phyloP scores from a whole-genome alignment of 2,888 invertebrate species.

The Limnephilus auricula region DNA sequence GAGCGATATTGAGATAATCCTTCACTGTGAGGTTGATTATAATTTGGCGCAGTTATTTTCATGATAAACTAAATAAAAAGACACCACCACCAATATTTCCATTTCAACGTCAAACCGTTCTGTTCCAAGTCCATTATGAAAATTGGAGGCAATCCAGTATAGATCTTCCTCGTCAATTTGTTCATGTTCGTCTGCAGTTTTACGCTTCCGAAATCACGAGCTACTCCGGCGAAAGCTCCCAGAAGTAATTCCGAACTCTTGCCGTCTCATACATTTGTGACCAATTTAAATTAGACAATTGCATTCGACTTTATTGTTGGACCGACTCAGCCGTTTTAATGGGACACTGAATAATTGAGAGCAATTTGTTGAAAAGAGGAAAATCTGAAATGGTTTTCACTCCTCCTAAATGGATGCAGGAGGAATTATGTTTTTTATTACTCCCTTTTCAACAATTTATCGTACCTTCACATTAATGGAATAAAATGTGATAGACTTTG shows the following conservation, averaged over 20 bases:
- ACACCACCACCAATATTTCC: too few relatives aligned
- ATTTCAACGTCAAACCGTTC: neutral
- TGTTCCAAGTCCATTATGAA: neutral
- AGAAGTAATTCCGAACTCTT: constrained; percentile 39
- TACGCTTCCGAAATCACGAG: neutral
- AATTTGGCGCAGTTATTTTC: too few relatives aligned
- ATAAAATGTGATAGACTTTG: neutral
- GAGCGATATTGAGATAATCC: too few relatives aligned
- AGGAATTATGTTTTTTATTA: neutral
- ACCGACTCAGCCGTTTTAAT: constrained; percentile 33
- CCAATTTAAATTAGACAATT: constrained; percentile 59
- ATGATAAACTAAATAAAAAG: too few relatives aligned
- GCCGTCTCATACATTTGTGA: constrained; percentile 42
- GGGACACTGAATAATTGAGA: constrained; percentile 44
- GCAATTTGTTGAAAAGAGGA: constrained; percentile 26
- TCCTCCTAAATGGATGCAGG: neutral
- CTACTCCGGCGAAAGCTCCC: constrained; percentile 25
- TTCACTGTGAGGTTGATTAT: too few relatives aligned
- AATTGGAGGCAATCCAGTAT: neutral
- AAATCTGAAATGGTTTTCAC: neutral
- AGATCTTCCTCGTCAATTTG: neutral
- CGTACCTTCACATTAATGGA: neutral
- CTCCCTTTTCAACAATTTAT: neutral
- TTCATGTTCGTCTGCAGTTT: neutral
- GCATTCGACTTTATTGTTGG: constrained; percentile 54